These are phyloP conservation scores for Siphonodentalium dalli DNA, from an alignment of 2,888 invertebrate species.

Conservation along the genomic window DNA sequence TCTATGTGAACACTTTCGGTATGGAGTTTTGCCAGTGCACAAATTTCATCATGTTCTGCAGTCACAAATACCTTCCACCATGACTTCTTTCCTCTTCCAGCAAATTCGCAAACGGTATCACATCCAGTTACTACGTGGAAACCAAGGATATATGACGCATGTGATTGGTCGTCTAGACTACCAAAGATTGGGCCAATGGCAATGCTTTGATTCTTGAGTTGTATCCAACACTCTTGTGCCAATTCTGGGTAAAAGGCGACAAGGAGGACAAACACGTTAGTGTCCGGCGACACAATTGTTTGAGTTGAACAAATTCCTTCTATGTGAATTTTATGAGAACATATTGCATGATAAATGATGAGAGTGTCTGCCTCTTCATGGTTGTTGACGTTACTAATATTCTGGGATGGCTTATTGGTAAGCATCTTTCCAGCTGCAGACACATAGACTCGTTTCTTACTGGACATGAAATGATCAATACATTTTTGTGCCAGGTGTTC, in stretches of 20 bases:
- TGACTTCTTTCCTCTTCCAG: not conserved
- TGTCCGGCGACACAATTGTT: not conserved
- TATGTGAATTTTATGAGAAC: slow-evolving; percentile 1
- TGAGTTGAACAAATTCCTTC: not conserved
- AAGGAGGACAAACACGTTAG: slow-evolving; percentile 4
- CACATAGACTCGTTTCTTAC: no score
- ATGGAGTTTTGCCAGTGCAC: not conserved
- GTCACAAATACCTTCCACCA: not conserved
- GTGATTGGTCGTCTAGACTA: not conserved
- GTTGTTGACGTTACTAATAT: not conserved
- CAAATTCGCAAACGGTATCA: slow-evolving; percentile 1
- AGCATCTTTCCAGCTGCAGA: no score
- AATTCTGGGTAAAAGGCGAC: not conserved
- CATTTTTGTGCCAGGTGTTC: not conserved
- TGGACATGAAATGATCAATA: not conserved
- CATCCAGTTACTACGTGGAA: slow-evolving; percentile 2
- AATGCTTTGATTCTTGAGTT: no score
- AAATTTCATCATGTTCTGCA: not conserved
- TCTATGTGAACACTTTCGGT: not conserved
- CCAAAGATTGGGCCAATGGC: not conserved
- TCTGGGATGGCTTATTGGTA: no score
- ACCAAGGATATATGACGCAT: no score
- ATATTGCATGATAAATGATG: slow-evolving; percentile 1
- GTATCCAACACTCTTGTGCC: no score
- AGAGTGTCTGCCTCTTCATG: slow-evolving; percentile 7